Evolutionary conservation across 2,888 invertebrate genomes (phyloP), one percentile per base, ranked within the genome.

Genomic region (Choreutis nemorana): DNA sequence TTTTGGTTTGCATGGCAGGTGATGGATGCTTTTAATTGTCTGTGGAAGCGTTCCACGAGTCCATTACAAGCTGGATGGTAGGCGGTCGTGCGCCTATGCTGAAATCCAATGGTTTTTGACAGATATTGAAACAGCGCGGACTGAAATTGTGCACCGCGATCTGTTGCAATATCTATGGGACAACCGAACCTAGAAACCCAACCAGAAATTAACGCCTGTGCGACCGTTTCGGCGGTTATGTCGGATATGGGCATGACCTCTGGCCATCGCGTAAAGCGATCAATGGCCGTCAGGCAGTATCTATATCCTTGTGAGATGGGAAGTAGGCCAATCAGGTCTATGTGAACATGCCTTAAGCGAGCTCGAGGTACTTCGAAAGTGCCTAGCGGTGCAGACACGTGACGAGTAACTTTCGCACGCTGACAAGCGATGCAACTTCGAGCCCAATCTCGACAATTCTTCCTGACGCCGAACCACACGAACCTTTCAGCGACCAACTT

Each of bases 151-250:
- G 33, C 24, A 3, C 35, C 39, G 31, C 34, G 14, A 28, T 36
- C 23, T 11, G 14, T 26, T 18, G 35, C 24, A 28, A 36, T 22
- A 10, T 31, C 12, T 9, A 23, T 32, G 23, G 35, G 65, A n/a
- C 45, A 34, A 3, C 64, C 64, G 34, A 48, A 65, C 6, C 58
- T 39, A 2, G 58, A 30, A 2, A 71, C 47, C 67, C 61, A 70
- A 1, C 32, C 33, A 3, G 27, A 18, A 26, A 48, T 37, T 21
- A 70, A 50, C 5, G 49, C 45, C n/a, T 26, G 13, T 3, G 55
- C 54, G 8, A 52, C 44, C 1, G 51, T 48, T 26, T 43, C 46
- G 0, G 52, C 54, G 3, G 49, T 44, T 14, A 50, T 53, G 29
- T 58, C 42, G 6, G 20, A n/a, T 3, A 59, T n/a, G 1, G 59